These are phyloP conservation scores for Chauna torquata DNA, from an alignment of 2,113 vertebrate genomes.

Conservation along the genomic window DNA sequence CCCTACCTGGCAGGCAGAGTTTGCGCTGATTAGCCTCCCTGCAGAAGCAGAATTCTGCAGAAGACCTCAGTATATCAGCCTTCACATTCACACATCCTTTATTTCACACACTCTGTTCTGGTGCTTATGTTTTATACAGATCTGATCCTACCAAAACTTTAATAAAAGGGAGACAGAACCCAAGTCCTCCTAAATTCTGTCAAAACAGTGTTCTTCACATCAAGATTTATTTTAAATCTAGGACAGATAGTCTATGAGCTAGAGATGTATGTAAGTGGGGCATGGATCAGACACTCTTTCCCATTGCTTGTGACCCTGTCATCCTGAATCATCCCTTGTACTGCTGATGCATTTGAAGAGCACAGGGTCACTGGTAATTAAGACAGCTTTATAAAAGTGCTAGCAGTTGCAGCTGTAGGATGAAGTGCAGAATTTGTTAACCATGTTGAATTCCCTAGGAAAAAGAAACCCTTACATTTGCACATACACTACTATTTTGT, in stretches of 20 bases:
- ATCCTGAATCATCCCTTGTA: conserved; percentile 39
- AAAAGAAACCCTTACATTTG: background rate
- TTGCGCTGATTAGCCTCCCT: background rate
- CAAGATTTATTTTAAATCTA: background rate
- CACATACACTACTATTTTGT: background rate
- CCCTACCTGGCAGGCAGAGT: background rate
- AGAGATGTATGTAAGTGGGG: conserved; percentile 3
- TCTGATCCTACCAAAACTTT: background rate
- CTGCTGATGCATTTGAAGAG: conserved; percentile 32
- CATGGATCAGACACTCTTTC: conserved; percentile 15
- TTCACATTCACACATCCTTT: background rate
- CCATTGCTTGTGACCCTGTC: conserved; percentile 19
- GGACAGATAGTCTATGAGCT: background rate
- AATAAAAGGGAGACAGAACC: background rate
- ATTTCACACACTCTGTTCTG: background rate
- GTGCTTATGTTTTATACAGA: background rate
- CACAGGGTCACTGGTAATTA: conserved; percentile 45
- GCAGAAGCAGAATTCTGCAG: background rate
- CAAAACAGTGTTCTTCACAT: background rate
- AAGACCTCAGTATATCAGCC: background rate
- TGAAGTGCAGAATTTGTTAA: conserved; percentile 40
- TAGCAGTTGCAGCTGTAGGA: conserved; percentile 23
- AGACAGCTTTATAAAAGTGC: conserved; percentile 26
- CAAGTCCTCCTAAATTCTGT: background rate
- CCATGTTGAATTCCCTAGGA: background rate